phyloP scores from a whole-genome alignment of 2,797 vertebrate species.

The Cyclopterus lumpus region DNA sequence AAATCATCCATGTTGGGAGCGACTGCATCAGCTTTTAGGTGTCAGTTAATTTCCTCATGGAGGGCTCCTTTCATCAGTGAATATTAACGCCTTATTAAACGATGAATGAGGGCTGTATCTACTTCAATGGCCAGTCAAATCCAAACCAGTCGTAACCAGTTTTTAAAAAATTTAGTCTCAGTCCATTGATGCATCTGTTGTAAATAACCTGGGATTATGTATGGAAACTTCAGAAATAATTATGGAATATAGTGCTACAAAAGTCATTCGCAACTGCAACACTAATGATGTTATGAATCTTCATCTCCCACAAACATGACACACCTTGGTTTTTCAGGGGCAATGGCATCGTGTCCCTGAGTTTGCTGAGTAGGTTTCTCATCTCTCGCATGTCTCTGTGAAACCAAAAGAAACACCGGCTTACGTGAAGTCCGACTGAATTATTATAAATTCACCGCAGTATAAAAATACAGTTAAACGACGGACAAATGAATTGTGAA shows the following conservation, averaged over 20 bases:
- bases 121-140: too few relatives aligned
- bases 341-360: constrained; percentile 99
- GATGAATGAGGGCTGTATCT: too few relatives aligned
- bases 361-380: constrained; percentile 99
- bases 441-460: neutral
- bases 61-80: too few relatives aligned
- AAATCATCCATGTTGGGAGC: neutral
- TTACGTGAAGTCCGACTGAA: neutral
- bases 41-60: neutral
- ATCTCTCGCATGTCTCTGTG: constrained; percentile 96
- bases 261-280: neutral
- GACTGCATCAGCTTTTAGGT: neutral
- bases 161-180: neutral
- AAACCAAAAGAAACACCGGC: constrained; percentile 48
- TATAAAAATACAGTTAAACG: neutral
- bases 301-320: neutral
- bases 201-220: neutral
- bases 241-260: neutral
- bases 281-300: neutral
- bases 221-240: neutral
- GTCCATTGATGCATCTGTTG: neutral
- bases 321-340: constrained; percentile 98
- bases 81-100: too few relatives aligned
- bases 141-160: too few relatives aligned
- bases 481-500: neutral